phyloP scores from a whole-genome alignment of 2,888 invertebrate species.

The Tillus elongatus region DNA sequence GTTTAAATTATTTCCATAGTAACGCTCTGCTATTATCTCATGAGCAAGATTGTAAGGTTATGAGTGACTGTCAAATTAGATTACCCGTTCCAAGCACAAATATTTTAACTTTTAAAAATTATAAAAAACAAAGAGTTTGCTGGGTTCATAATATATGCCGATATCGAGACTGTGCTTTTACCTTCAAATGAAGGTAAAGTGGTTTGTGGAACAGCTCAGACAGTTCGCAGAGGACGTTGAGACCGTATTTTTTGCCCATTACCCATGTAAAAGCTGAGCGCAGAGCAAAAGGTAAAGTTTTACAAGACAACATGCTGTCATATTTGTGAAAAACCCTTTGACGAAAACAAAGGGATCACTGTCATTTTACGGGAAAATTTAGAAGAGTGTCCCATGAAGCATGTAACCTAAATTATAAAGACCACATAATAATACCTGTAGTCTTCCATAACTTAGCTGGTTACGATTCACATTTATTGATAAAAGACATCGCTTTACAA shows the following conservation, averaged over 20 bases:
- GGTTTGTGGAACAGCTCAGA: too few relatives aligned
- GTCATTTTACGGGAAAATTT: neutral
- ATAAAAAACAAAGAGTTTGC: neutral
- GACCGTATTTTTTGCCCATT: too few relatives aligned
- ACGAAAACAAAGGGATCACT: neutral
- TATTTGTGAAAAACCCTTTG: constrained; percentile 12
- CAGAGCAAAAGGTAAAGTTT: too few relatives aligned
- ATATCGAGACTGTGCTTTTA: neutral
- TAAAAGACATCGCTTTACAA: neutral
- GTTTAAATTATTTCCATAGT: constrained; percentile 12
- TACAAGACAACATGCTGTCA: constrained; percentile 10
- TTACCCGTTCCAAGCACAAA: constrained; percentile 4
- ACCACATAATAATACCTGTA: neutral
- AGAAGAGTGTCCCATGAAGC: neutral
- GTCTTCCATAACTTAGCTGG: neutral
- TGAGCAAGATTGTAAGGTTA: constrained; percentile 10
- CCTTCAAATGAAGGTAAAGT: neutral
- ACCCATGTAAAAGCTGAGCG: too few relatives aligned
- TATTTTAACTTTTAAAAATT: constrained; percentile 11
- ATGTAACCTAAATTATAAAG: constrained; percentile 1
- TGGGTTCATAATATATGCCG: neutral
- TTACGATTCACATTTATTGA: constrained; percentile 8
- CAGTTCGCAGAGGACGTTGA: too few relatives aligned
- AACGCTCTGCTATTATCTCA: neutral
- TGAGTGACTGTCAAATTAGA: constrained; percentile 9